Base-by-base conservation (phyloP, 2,113 vertebrate genomes). In the Acrocephalus kingi region DNA sequence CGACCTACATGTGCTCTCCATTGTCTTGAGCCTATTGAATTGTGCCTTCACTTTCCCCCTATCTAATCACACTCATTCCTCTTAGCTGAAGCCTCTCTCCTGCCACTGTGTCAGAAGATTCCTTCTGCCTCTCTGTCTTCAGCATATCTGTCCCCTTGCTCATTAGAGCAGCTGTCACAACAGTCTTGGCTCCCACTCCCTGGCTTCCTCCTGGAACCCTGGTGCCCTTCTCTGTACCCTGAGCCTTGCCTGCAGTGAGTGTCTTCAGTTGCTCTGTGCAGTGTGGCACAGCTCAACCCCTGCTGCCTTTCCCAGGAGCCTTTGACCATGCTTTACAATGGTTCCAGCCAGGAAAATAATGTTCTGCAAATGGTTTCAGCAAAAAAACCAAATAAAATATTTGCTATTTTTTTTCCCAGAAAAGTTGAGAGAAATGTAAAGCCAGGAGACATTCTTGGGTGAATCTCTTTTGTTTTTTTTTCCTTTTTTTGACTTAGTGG, bases 201-300 rank as follows among this genome's bases (percentile, higher is more conserved):
- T 64, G 67, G 16, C 6, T 69, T 73, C 22, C n/a, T 80, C 33
- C 64, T 39, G 37, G 27, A 46, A 16, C 13, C 73, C 39, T 56
- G 11, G 20, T 85, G 17, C 7, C 15, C 35, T 22, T 80, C 23
- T 66, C 67, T 56, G 30, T n/a, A 28, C 31, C 37, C 31, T 3
- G 5, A 73, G 5, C 25, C 33, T 23, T 7, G 6, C 3, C 6
- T 63, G 8, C 1, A 5, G 15, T 4, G 5, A 31, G 23, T 7
- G 9, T 31, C 21, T 30, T 25, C 24, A 3, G 13, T 14, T 68
- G 24, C 20, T 61, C 46, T 33, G 17, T 37, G 46, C 2, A 4
- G 22, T 20, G 19, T 33, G 59, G 11, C 27, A 27, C 49, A 27
- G 21, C 45, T 95, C 49, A 33, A 18, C 6, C 71, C 13, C 59